Conservation (phyloP, 92 coral and sea anemone species). For the Parazoanthus darwini region DNA sequence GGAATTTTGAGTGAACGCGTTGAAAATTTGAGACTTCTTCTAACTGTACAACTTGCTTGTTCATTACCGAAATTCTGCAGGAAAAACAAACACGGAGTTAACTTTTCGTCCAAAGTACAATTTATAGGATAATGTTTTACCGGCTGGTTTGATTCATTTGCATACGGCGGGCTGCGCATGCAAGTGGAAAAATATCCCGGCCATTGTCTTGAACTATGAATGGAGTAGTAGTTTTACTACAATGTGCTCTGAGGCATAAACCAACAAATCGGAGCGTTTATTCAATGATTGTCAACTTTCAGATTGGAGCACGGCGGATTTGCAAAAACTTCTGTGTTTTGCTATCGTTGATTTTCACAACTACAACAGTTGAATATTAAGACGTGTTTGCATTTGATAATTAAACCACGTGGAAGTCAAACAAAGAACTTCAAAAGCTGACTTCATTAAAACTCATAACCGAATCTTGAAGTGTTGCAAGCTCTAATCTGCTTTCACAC, state of each 20-base stretch:
- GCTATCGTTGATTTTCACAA: slow-evolving; percentile 9
- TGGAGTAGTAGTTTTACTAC: slow-evolving; percentile 45
- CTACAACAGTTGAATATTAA: neutral
- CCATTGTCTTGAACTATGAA: slow-evolving; percentile 17
- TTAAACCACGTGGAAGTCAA: slow-evolving; percentile 42
- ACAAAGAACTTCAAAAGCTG: slow-evolving; percentile 39
- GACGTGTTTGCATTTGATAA: slow-evolving; percentile 36
- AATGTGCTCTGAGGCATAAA: slow-evolving; percentile 29
- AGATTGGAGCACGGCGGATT: neutral
- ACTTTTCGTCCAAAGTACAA: slow-evolving; percentile 26
- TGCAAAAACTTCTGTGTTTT: neutral
- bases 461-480: slow-evolving; percentile 12
- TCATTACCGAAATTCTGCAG: neutral
- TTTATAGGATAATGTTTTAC: neutral
- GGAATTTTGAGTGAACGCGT: slow-evolving; percentile 19
- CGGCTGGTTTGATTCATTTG: slow-evolving; percentile 14
- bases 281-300: neutral
- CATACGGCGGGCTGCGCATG: slow-evolving; percentile 39
- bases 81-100: slow-evolving; percentile 20
- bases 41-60: slow-evolving; percentile 24
- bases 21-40: neutral
- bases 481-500: neutral
- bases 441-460: slow-evolving; percentile 25
- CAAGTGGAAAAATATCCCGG: slow-evolving; percentile 17
- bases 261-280: neutral